These are phyloP conservation scores for Tiliacea citrago DNA, from an alignment of 2,888 invertebrate genomes.

Conservation along the genomic window DNA sequence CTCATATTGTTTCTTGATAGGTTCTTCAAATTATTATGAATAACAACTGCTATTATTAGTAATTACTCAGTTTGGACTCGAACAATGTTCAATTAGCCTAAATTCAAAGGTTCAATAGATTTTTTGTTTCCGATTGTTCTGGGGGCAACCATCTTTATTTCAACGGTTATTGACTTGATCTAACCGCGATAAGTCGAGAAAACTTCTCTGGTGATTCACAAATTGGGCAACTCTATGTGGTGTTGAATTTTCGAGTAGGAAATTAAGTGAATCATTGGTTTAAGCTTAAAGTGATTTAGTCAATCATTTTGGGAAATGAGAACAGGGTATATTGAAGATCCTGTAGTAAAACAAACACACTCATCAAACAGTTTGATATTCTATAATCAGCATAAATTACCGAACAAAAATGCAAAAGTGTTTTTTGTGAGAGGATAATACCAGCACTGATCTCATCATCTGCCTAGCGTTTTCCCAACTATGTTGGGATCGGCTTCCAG, in stretches of 20 bases:
- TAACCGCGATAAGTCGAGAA: conserved; percentile 17
- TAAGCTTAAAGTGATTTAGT: conserved; percentile 7
- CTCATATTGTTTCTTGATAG: neutral
- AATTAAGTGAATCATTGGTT: conserved; percentile 40
- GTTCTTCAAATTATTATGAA: neutral
- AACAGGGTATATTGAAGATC: neutral
- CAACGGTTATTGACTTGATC: conserved; percentile 58
- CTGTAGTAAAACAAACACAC: neutral
- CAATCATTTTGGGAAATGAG: conserved; percentile 7
- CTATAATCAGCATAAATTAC: neutral
- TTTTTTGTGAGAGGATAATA: neutral
- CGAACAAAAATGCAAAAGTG: neutral
- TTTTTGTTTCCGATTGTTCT: conserved; percentile 35
- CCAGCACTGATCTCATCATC: no score
- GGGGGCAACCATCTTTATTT: conserved; percentile 8
- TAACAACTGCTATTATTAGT: conserved; percentile 1
- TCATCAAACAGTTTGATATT: neutral
- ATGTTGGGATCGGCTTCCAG: no score
- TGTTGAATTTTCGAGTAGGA: conserved; percentile 9
- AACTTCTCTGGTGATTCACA: conserved; percentile 43
- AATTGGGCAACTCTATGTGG: neutral
- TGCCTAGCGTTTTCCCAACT: no score
- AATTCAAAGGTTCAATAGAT: conserved; percentile 22
- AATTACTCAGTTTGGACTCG: neutral
- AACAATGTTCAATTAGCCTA: conserved; percentile 32